These are phyloP conservation scores for Megalops cyprinoides DNA, from an alignment of 2,797 vertebrate genomes.

Conservation along the genomic window DNA sequence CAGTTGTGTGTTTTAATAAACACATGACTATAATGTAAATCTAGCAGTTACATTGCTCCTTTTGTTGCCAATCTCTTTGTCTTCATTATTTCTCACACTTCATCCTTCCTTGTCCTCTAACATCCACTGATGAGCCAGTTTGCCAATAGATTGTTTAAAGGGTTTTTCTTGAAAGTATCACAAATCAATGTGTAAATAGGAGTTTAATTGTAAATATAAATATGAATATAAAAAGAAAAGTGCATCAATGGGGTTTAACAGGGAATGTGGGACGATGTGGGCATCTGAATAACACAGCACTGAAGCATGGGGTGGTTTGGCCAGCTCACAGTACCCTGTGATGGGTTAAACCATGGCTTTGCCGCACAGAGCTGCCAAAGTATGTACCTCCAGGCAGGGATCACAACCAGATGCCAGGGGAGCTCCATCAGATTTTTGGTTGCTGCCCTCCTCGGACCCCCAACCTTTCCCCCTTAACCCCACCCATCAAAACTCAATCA, in stretches of 20 bases:
- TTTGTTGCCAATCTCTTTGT: too few relatives aligned
- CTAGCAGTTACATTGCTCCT: neutral
- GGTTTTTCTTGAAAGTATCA: too few relatives aligned
- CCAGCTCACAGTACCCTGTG: neutral
- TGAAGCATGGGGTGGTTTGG: constrained; percentile 8
- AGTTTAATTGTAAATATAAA: too few relatives aligned
- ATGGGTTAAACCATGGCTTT: constrained; percentile 3
- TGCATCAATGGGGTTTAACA: neutral
- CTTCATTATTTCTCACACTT: too few relatives aligned
- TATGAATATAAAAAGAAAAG: neutral
- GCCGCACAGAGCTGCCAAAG: neutral
- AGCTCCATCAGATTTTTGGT: neutral
- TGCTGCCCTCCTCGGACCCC: neutral
- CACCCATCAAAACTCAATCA: neutral
- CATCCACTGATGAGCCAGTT: too few relatives aligned
- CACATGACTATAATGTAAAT: neutral
- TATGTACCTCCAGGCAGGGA: neutral
- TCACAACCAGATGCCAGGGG: constrained; percentile 13
- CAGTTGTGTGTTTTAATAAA: neutral
- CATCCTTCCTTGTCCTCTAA: too few relatives aligned
- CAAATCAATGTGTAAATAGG: too few relatives aligned
- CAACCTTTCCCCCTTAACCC: neutral
- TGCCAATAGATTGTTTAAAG: too few relatives aligned
- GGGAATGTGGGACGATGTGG: neutral
- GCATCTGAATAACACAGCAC: neutral